These are phyloP conservation scores for Drosophila dives DNA, from an alignment of 2,888 invertebrate genomes.

Conservation along the genomic window DNA sequence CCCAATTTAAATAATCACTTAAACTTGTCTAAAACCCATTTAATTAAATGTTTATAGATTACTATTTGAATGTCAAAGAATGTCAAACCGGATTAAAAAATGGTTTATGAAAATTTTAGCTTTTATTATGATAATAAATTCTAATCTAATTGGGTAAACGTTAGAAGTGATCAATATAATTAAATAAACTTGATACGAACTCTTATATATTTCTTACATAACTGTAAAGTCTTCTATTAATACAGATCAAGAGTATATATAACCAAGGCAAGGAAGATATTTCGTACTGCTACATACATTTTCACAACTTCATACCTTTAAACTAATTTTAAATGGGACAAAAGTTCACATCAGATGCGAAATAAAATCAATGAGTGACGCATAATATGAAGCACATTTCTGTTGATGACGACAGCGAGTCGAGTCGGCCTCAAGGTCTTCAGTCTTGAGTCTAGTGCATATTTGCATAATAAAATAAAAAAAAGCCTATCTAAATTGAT, in stretches of 20 bases:
- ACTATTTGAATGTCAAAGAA: background rate
- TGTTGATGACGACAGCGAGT: conserved; percentile 21
- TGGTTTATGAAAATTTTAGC: no score
- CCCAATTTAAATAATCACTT: conserved; percentile 1
- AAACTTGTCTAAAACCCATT: background rate
- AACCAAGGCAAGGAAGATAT: background rate
- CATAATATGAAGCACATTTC: conserved; percentile 27
- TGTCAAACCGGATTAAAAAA: no score
- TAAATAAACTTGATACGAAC: background rate
- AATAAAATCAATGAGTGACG: conserved; percentile 41
- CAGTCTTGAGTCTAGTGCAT: conserved; percentile 26
- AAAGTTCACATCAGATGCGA: conserved; percentile 11
- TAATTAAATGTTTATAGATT: background rate
- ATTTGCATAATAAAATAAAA: conserved; percentile 31
- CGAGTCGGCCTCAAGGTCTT: conserved; percentile 36
- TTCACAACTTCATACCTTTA: background rate
- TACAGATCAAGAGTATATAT: background rate
- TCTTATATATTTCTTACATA: background rate
- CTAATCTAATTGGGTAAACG: background rate
- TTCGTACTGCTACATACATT: background rate
- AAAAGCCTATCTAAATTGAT: conserved; percentile 38
- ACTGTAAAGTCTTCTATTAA: background rate
- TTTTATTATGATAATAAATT: no score
- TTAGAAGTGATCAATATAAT: background rate
- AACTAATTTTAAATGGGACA: background rate